phyloP scores from a whole-genome alignment of 2,888 invertebrate species.

The Macrophya annulata region DNA sequence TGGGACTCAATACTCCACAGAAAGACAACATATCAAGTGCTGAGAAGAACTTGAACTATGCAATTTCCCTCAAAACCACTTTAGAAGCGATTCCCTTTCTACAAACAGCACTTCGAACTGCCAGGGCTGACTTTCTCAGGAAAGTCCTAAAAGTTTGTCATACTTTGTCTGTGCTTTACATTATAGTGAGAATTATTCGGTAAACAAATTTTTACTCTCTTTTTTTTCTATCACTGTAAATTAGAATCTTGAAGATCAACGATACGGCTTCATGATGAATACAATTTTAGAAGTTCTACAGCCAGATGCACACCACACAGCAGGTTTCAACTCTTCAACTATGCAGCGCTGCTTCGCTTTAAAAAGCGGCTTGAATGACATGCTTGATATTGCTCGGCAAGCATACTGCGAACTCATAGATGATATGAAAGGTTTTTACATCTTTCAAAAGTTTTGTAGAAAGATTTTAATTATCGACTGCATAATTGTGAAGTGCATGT shows the following conservation, averaged over 20 bases:
- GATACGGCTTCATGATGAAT: constrained; percentile 80
- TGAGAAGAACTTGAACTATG: constrained; percentile 90
- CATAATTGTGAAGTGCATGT: background rate
- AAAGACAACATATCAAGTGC: constrained; percentile 79
- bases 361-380: constrained; percentile 87
- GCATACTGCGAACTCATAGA: constrained; percentile 93
- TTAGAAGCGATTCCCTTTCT: constrained; percentile 88
- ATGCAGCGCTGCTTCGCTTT: constrained; percentile 89
- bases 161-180: background rate
- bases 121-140: constrained; percentile 82
- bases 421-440: constrained; percentile 84
- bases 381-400: constrained; percentile 91
- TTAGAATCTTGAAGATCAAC: constrained; percentile 74
- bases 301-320: constrained; percentile 81
- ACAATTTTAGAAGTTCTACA: constrained; percentile 82
- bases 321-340: constrained; percentile 81
- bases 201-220: constrained; percentile 69
- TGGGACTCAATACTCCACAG: constrained; percentile 80
- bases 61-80: constrained; percentile 88
- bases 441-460: too few species aligned
- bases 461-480: too few species aligned
- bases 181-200: constrained; percentile 63
- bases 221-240: constrained; percentile 50
- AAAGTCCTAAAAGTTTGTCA: constrained; percentile 82
- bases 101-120: constrained; percentile 81